Percentiles rank a stretch among this genome's conserved stretches.
Evolutionary conservation across 2,797 vertebrate species (phyloP).

Genomic region (Artibeus lituratus): DNA sequence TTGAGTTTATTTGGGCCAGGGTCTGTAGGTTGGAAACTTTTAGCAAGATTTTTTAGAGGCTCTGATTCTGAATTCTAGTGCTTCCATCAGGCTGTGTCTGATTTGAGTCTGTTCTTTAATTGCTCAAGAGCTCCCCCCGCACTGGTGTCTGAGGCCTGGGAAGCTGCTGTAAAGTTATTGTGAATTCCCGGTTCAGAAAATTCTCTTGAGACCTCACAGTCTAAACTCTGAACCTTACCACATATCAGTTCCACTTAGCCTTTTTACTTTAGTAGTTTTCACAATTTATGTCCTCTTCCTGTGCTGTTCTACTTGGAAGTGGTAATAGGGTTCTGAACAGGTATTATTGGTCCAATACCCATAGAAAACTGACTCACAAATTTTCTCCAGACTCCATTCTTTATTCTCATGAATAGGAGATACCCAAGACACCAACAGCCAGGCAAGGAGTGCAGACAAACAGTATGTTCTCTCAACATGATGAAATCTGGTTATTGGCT

Average conservation of each 20-base stretch:
- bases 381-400: neutral
- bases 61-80: neutral
- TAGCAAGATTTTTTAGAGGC: neutral
- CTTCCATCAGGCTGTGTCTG: neutral
- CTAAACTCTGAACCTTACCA: neutral
- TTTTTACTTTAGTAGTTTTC: neutral
- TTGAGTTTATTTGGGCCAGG: neutral
- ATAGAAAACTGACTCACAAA: neutral
- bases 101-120: neutral
- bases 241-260: neutral
- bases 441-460: neutral
- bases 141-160: neutral
- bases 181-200: neutral
- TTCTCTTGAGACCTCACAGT: neutral
- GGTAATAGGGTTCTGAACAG: neutral
- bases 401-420: neutral
- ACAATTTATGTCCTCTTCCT: neutral
- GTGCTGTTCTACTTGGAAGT: neutral
- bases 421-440: neutral
- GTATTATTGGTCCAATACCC: neutral
- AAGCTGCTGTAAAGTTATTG: neutral
- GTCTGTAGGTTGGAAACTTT: neutral
- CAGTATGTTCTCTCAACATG: neutral
- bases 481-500: neutral
- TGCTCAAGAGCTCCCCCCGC: too few species aligned